These are phyloP conservation scores for Gambusia holbrooki DNA, from an alignment of 2,113 vertebrate species.

Conservation along the genomic window DNA sequence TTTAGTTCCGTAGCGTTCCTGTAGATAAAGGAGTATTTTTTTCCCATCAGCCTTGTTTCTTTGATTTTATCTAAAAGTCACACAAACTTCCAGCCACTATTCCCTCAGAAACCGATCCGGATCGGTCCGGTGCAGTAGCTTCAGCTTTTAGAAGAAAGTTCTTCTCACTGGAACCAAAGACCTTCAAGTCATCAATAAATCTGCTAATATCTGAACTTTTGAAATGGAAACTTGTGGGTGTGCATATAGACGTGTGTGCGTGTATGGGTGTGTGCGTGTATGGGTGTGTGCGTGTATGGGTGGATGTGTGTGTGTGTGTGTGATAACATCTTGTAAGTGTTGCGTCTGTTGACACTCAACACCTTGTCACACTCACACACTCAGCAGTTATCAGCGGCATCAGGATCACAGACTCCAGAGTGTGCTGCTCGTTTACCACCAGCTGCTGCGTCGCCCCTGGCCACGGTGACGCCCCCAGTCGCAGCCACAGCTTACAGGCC, in stretches of 20 bases:
- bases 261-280: neutral
- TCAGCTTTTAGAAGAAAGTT: too few species aligned
- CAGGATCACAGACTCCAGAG: slow-evolving; percentile 30
- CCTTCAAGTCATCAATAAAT: neutral
- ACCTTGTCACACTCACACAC: neutral
- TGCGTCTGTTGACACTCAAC: slow-evolving; percentile 54
- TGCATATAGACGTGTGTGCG: neutral
- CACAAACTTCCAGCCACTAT: too few species aligned
- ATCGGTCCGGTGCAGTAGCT: too few species aligned
- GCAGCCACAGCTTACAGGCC: neutral
- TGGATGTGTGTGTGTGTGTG: neutral
- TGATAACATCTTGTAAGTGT: slow-evolving; percentile 47
- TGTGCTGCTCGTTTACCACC: slow-evolving; percentile 49
- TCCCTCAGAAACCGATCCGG: too few species aligned
- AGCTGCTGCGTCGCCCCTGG: neutral
- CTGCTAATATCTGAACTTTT: neutral
- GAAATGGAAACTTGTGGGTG: neutral
- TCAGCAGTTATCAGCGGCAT: slow-evolving; percentile 8
- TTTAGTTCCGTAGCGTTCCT: too few species aligned
- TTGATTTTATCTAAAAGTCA: too few species aligned
- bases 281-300: neutral
- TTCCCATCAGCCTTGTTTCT: too few species aligned
- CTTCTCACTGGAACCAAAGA: neutral
- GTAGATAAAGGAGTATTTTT: too few species aligned
- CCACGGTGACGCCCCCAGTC: too few species aligned